phyloP scores from a whole-genome alignment of 2,888 invertebrate genomes.

The Ectemnius lituratus region DNA sequence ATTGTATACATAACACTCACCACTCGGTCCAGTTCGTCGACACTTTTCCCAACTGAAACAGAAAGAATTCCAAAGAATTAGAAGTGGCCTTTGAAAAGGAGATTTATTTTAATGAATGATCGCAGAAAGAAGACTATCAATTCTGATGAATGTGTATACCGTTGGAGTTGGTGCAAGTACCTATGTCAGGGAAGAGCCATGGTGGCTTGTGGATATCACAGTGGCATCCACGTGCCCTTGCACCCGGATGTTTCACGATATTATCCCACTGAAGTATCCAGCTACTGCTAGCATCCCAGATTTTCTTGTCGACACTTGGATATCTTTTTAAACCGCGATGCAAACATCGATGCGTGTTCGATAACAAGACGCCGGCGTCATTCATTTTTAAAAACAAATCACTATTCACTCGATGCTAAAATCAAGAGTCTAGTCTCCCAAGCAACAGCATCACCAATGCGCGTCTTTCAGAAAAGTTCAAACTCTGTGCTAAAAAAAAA shows the following conservation, averaged over 20 bases:
- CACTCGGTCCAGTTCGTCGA: slow-evolving; percentile 76
- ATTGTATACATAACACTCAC: slow-evolving; percentile 62
- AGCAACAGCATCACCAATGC: not conserved
- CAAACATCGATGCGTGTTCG: slow-evolving; percentile 69
- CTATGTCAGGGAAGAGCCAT: slow-evolving; percentile 74
- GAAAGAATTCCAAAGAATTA: slow-evolving; percentile 3
- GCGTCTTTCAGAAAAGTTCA: no score
- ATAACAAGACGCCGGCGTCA: slow-evolving; percentile 60
- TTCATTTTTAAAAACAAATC: slow-evolving; percentile 56
- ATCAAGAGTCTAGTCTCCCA: not conserved
- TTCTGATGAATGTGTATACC: not conserved
- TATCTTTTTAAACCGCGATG: slow-evolving; percentile 73
- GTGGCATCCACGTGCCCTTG: slow-evolving; percentile 77
- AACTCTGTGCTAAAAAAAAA: no score
- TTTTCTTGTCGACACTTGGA: slow-evolving; percentile 75
- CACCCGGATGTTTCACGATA: slow-evolving; percentile 79
- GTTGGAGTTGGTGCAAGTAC: slow-evolving; percentile 54
- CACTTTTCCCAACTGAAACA: slow-evolving; percentile 73
- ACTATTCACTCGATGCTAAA: no score
- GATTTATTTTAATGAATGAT: no score
- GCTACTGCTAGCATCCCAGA: slow-evolving; percentile 79
- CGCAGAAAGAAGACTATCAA: not conserved
- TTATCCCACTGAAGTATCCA: slow-evolving; percentile 80
- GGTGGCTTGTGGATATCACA: slow-evolving; percentile 77
- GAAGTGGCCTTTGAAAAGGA: no score